A percentile compares a stretch with the other conserved stretches of the same genome.
Conservation (phyloP, 2,113 vertebrate genomes). For the Helogale parvula region DNA sequence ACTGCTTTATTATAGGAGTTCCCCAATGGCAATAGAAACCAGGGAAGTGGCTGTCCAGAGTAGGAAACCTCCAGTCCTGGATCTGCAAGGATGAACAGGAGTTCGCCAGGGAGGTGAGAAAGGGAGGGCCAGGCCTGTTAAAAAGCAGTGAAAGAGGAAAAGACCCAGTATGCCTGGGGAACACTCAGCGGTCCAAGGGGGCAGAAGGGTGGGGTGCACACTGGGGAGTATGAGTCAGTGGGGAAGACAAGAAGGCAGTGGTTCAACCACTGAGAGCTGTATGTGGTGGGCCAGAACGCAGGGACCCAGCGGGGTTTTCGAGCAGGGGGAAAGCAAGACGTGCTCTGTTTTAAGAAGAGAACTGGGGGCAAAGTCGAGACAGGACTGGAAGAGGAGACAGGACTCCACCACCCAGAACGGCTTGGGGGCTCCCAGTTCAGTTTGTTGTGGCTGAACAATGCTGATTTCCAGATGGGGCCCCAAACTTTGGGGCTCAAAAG, state of each 20-base stretch:
- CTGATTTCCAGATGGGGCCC: neutral
- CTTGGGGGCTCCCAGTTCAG: neutral
- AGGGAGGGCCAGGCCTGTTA: neutral
- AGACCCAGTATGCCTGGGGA: neutral
- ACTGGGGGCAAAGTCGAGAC: neutral
- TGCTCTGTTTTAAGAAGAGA: neutral
- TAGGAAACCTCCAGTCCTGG: neutral
- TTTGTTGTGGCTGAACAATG: neutral
- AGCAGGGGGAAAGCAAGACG: neutral
- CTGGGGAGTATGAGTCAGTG: neutral
- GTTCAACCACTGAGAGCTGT: fast-evolving
- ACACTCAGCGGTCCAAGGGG: neutral
- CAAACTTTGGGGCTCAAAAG: neutral
- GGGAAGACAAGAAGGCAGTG: neutral
- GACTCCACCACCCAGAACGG: neutral
- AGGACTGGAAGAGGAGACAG: neutral
- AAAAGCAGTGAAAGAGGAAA: neutral
- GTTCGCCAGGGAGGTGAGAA: neutral
- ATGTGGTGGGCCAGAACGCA: neutral
- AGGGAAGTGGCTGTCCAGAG: neutral
- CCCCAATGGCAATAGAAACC: neutral
- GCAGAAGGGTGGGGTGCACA: neutral
- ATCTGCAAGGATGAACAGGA: neutral
- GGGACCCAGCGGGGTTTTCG: neutral
- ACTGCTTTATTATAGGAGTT: neutral